A percentile compares a stretch with the other conserved stretches of the same genome.
Evolutionary conservation across 2,888 invertebrate genomes (phyloP).

Genomic region (Tethea ocularis): DNA sequence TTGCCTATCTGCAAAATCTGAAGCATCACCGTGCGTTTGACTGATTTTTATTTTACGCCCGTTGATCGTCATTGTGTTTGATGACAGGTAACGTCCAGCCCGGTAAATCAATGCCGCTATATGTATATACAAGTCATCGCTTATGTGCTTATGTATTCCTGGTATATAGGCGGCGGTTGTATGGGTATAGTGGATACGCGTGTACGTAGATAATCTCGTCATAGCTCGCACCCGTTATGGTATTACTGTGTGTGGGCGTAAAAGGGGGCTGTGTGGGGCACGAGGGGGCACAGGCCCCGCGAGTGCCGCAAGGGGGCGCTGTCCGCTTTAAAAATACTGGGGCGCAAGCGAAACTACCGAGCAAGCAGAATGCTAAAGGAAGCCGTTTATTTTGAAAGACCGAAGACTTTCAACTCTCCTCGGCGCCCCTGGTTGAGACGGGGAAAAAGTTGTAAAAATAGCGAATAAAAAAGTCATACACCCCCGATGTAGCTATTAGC

Average conservation of each 20-base stretch:
- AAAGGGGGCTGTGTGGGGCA: conserved; percentile 39
- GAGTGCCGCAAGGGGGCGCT: conserved; percentile 72
- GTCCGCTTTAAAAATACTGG: conserved; percentile 82
- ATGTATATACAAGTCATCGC: conserved; percentile 72
- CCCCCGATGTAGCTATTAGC: conserved; percentile 54
- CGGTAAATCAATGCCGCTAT: conserved; percentile 78
- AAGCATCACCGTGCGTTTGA: conserved; percentile 25
- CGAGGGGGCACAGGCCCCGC: conserved; percentile 46
- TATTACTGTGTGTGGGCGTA: conserved; percentile 76
- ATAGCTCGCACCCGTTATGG: conserved; percentile 83
- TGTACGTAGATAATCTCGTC: conserved; percentile 83
- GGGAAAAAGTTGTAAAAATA: conserved; percentile 63
- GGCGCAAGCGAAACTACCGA: conserved; percentile 70
- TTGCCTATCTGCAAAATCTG: conserved; percentile 12
- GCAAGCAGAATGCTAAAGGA: conserved; percentile 70
- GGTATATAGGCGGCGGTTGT: conserved; percentile 70
- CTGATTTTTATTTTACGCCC: conserved; percentile 57
- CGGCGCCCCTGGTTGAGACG: conserved; percentile 56
- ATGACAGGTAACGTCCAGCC: conserved; percentile 72
- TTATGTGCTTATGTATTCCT: conserved; percentile 68
- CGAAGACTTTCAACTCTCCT: conserved; percentile 57
- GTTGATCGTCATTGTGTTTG: conserved; percentile 67
- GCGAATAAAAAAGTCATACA: conserved; percentile 47
- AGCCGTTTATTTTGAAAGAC: conserved; percentile 77
- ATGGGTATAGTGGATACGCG: conserved; percentile 68